Conservation (phyloP, 2,888 invertebrate species). For the Rhingia rostrata region DNA sequence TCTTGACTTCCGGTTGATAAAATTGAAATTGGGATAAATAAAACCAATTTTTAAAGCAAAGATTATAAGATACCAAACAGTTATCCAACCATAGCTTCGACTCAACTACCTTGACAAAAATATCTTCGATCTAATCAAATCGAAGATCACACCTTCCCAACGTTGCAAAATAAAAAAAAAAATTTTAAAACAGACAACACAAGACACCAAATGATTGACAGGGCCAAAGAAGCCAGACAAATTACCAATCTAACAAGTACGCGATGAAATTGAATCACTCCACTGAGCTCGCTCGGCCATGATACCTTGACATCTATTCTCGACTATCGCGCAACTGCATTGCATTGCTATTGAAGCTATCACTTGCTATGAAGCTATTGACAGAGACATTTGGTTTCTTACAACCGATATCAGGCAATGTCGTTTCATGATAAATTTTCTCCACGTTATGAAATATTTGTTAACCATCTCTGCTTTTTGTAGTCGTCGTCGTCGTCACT, state of each 20-base stretch:
- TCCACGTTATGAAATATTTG: conserved; percentile 51
- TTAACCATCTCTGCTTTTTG: conserved; percentile 10
- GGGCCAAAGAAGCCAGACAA: conserved; percentile 70
- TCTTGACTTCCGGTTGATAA: too few species aligned
- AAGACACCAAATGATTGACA: conserved; percentile 44
- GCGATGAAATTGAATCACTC: conserved; percentile 64
- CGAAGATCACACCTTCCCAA: conserved; percentile 13
- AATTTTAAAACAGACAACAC: conserved; percentile 1
- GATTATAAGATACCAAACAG: too few species aligned
- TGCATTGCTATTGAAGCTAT: conserved; percentile 34
- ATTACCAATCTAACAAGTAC: conserved; percentile 53
- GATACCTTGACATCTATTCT: conserved; percentile 70
- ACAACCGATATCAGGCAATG: conserved; percentile 3
- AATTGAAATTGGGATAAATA: too few species aligned
- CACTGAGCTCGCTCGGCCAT: conserved; percentile 30
- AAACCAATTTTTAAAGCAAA: too few species aligned
- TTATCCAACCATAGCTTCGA: background rate
- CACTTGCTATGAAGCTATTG: too few species aligned
- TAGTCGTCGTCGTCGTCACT: conserved; percentile 14
- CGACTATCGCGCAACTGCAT: conserved; percentile 27
- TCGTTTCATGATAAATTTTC: conserved; percentile 44
- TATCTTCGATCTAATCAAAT: conserved; percentile 21
- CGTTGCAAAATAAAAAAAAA: conserved; percentile 16
- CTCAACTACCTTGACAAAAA: conserved; percentile 30
- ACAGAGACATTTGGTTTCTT: conserved; percentile 15